Evolutionary conservation across 2,797 vertebrate genomes (phyloP), one percentile per base, ranked within the genome.

Genomic region (Ptychadena robeensis): DNA sequence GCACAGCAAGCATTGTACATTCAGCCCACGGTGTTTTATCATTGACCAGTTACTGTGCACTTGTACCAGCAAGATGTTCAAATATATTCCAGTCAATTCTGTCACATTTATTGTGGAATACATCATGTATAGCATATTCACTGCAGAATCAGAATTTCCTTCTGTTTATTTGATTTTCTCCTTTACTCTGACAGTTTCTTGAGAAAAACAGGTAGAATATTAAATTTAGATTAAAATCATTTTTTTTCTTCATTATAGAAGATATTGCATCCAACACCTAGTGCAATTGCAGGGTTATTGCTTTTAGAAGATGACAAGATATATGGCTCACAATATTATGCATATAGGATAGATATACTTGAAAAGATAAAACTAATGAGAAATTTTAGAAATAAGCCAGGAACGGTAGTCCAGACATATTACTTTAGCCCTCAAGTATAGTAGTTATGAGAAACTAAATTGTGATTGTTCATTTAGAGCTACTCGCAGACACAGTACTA

Each of bases 131-230:
- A 59, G 64, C 48, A 68, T 68, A 63, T 38, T 75, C 44, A 59
- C 25, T 38, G 32, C 63, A 67, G 64, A 27, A 82, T 59, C 15
- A 74, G 66, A 66, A 74, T 68, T n/a, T 57, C 12, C 32, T 15
- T 75, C 71, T 66, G 63, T 75, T 82, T 82, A 74, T 82, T 82
- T 74, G 64, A 82, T 82, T 82, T 81, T 82, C 80, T 59, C 44
- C 67, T 31, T 28, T 63, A 27, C 72, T 61, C 4, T 73, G 69
- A 72, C 61, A 53, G 44, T 68, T 82, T 73, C 37, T 75, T 68
- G 71, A 74, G 63, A 61, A 65, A 61, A 82, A 75, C 80, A 75
- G 72, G 63, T 73, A 74, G 44, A 82, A 82, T 82, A 74, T 82
- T 75, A 75, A 31, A 73, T 75, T 82, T 74, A 68, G 63, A 68